Conservation (phyloP, 2,797 vertebrate genomes). For the Neosilurus mollespiculum region DNA sequence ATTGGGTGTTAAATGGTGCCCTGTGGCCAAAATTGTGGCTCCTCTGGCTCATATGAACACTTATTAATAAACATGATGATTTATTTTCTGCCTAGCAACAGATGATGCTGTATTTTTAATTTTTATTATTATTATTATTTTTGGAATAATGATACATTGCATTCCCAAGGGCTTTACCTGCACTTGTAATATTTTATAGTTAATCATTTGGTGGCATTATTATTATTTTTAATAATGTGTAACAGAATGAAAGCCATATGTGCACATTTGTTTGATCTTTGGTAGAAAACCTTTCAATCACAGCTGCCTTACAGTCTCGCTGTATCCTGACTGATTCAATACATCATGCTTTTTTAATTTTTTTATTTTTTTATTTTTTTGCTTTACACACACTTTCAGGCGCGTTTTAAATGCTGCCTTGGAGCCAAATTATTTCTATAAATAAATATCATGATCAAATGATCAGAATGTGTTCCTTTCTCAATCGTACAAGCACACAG, state of each 20-base stretch:
- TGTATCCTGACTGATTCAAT: constrained; percentile 29
- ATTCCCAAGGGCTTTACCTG: constrained; percentile 37
- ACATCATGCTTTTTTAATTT: background rate
- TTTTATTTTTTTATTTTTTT: too few relatives aligned
- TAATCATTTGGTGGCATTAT: constrained; percentile 13
- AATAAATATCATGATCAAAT: background rate
- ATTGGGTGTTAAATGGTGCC: background rate
- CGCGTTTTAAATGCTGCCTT: background rate
- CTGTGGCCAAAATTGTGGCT: background rate
- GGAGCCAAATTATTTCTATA: background rate
- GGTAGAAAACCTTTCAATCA: constrained; percentile 8
- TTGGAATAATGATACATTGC: background rate
- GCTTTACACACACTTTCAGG: background rate
- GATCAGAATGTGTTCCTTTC: too few relatives aligned
- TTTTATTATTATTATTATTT: too few relatives aligned
- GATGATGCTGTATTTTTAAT: background rate
- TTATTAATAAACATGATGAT: background rate
- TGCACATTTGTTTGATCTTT: background rate
- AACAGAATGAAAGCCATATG: constrained; percentile 48
- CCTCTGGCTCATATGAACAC: background rate
- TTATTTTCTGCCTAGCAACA: too few relatives aligned
- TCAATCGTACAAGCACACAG: too few relatives aligned
- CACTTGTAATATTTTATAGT: background rate
- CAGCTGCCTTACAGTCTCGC: constrained; percentile 43
- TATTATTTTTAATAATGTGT: constrained; percentile 22